A percentile compares a stretch with the other conserved stretches of the same genome.
phyloP scores from a whole-genome alignment of 2,888 invertebrate species.

The Zygogramma bicolorata region DNA sequence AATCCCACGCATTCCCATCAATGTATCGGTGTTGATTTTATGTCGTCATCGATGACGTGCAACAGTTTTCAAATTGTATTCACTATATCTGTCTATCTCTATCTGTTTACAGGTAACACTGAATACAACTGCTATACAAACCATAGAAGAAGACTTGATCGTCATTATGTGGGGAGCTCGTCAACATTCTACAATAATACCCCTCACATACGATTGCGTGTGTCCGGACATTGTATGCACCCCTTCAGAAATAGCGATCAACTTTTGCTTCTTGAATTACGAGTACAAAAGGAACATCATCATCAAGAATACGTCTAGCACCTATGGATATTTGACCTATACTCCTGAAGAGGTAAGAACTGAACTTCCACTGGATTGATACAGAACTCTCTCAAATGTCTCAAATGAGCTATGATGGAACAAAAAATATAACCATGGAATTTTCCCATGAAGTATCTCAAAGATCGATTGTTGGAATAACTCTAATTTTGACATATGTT shows the following conservation, averaged over 20 bases:
- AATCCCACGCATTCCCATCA: no score
- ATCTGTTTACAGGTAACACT: slow-evolving; percentile 58
- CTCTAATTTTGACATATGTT: no score
- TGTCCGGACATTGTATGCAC: slow-evolving; percentile 68
- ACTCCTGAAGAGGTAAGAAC: slow-evolving; percentile 41
- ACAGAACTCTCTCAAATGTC: no score
- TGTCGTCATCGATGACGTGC: no score
- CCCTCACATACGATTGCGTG: slow-evolving; percentile 69
- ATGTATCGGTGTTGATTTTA: no score
- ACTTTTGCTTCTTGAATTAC: slow-evolving; percentile 73
- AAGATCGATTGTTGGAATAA: no score
- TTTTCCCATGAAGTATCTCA: no score
- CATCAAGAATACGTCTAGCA: slow-evolving; percentile 67
- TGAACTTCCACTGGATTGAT: no score
- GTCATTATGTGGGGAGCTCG: slow-evolving; percentile 72
- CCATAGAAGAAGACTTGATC: slow-evolving; percentile 67
- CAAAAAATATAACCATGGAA: no score
- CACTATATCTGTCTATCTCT: no score
- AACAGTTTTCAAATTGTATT: no score
- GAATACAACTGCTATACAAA: slow-evolving; percentile 69
- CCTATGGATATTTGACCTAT: slow-evolving; percentile 66
- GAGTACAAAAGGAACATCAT: slow-evolving; percentile 68
- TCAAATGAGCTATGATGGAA: no score
- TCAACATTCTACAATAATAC: slow-evolving; percentile 69
- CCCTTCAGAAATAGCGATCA: slow-evolving; percentile 69